Evolutionary conservation across 1,140 invertebrate genomes (phyloP).

Genomic region (Bombus turneri): DNA sequence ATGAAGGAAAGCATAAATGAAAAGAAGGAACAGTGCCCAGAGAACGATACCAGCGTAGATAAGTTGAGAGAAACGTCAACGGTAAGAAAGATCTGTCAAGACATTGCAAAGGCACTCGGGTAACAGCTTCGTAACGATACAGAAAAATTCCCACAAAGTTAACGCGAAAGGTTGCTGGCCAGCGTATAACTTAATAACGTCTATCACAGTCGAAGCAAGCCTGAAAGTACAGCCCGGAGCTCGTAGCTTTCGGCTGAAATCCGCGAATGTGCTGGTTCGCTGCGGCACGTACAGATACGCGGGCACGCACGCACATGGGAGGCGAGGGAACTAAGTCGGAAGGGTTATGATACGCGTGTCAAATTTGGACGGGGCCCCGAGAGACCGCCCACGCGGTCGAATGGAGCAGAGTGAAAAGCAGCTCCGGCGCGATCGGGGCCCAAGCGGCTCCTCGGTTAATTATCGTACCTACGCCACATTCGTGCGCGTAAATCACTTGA

Average conservation of each 20-base stretch:
- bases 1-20: neutral
- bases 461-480: slow-evolving; percentile 77
- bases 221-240: neutral
- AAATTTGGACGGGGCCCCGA: slow-evolving; percentile 76
- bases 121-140: slow-evolving; percentile 49
- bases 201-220: neutral
- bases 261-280: slow-evolving; percentile 31
- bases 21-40: neutral
- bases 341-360: slow-evolving; percentile 80
- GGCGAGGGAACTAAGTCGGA: slow-evolving; percentile 52
- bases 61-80: neutral
- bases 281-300: slow-evolving; percentile 19
- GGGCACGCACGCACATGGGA: slow-evolving; percentile 19
- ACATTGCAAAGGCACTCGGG: slow-evolving; percentile 72
- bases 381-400: slow-evolving; percentile 78
- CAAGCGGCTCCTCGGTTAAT: slow-evolving; percentile 76
- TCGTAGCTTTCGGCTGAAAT: slow-evolving; percentile 43
- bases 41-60: neutral
- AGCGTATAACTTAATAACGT: slow-evolving; percentile 48
- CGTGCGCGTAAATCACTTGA: slow-evolving; percentile 78
- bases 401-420: slow-evolving; percentile 74
- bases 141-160: slow-evolving; percentile 34
- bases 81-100: neutral
- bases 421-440: slow-evolving; percentile 70
- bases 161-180: neutral